These are phyloP conservation scores for Sylvia atricapilla DNA, from an alignment of 2,113 vertebrate species.

Conservation along the genomic window DNA sequence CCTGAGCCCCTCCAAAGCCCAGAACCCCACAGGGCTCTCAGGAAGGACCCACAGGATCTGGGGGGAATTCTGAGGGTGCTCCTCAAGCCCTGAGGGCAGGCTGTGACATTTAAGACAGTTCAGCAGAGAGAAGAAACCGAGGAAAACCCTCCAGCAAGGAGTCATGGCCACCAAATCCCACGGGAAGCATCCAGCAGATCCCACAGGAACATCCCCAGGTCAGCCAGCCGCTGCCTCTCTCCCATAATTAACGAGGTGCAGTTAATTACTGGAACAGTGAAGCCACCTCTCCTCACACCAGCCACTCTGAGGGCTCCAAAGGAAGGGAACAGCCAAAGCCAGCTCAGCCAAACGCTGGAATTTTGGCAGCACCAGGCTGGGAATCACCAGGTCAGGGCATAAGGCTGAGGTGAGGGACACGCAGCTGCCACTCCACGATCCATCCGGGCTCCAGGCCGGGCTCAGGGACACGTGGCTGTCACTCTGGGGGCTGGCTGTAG, in stretches of 20 bases:
- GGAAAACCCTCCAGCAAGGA: no score
- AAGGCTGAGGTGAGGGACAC: background rate
- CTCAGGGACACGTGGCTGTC: background rate
- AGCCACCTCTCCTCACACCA: background rate
- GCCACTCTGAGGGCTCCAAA: rapidly evolving
- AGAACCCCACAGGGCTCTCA: no score
- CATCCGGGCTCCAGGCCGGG: background rate
- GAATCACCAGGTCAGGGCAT: rapidly evolving
- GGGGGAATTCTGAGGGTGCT: no score
- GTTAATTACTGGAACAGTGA: background rate
- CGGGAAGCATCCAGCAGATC: rapidly evolving
- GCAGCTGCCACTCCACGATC: background rate
- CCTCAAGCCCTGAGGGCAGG: no score
- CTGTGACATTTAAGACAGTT: no score
- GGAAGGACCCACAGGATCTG: no score
- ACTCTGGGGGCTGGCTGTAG: slow-evolving; percentile 53
- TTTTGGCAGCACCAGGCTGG: background rate
- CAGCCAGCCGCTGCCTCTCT: background rate
- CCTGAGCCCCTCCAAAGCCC: no score
- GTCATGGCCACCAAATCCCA: no score
- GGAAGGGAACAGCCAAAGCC: background rate
- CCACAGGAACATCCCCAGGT: background rate
- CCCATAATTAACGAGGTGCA: background rate
- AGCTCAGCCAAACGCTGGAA: background rate
- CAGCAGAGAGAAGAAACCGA: no score